Evolutionary conservation across 2,113 vertebrate species (phyloP), one percentile per base, ranked within the genome.

Genomic region (Aphyosemion australe): DNA sequence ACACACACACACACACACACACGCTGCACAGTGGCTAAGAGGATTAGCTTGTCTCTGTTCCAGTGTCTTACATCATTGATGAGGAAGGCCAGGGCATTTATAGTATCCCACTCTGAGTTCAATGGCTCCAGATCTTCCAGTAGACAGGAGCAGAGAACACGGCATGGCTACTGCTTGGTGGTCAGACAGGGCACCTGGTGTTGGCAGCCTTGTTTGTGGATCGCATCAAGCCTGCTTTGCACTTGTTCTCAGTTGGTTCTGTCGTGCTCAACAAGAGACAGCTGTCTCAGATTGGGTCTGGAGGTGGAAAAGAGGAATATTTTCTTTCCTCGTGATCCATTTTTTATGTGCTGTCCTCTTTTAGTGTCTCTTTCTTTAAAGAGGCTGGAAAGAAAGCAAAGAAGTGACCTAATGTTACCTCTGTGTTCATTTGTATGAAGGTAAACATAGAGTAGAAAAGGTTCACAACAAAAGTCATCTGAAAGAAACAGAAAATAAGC

Each of bases 11-110:
- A 42, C 34, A 5, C 32, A 18, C 62, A 31, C 63, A 34, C 58
- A 31, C 31, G n/a, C 57, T 21, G 62, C 76, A 9, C 77, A 61
- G 80, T 69, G 69, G 80, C 87, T 91, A 88, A 93, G 89, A 92
- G 91, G 81, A 80, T 90, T 89, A 80, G 83, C 86, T 76, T 92
- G 91, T 92, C 82, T 89, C 83, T 87, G 78, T 89, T 90, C 91
- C 85, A 63, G 69, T 88, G 70, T 83, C 77, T 80, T 93, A 58
- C 90, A 93, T 93, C 90, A 91, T 93, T 88, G 86, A 93, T 91
- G 84, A 92, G 75, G 75, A 84, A 59, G 86, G 75, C 84, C 86
- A 53, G 80, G 76, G 84, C 89, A 89, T 92, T 91, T 91, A 87
- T 83, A 84, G 82, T 72, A 59, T 79, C 83, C 78, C 79, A 68